These are phyloP conservation scores for Brachyptera risi DNA, from an alignment of 2,888 invertebrate genomes.

Conservation along the genomic window DNA sequence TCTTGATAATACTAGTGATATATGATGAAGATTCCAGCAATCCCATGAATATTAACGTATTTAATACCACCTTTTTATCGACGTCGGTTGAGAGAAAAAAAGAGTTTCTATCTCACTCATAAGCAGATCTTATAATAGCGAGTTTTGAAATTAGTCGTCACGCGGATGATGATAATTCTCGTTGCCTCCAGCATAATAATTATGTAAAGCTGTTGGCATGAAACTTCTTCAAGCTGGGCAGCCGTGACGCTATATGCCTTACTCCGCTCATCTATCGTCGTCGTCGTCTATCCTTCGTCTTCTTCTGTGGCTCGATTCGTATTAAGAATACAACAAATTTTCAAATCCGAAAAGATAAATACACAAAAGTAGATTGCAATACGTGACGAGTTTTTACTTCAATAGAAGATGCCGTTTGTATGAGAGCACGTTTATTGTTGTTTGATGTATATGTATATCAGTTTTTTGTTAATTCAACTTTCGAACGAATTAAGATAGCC, in stretches of 20 bases:
- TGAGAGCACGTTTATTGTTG: too few species aligned
- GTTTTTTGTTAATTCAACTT: too few species aligned
- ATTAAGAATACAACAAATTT: too few species aligned
- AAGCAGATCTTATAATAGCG: background rate
- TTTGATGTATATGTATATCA: too few species aligned
- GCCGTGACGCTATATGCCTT: background rate
- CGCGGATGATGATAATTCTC: constrained; percentile 11
- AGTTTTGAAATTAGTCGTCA: constrained; percentile 11
- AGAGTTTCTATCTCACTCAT: background rate
- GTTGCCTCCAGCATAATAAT: constrained; percentile 9
- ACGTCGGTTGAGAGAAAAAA: background rate
- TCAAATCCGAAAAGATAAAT: too few species aligned
- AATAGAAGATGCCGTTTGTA: too few species aligned
- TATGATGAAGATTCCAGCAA: constrained; percentile 2
- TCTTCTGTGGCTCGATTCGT: too few species aligned
- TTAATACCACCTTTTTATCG: constrained; percentile 10
- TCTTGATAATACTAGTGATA: constrained; percentile 4
- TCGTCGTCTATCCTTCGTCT: too few species aligned
- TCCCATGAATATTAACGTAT: constrained; percentile 6
- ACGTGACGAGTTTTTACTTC: too few species aligned
- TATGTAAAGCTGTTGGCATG: constrained; percentile 14
- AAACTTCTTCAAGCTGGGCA: background rate
- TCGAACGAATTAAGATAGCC: too few species aligned
- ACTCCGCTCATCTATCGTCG: too few species aligned
- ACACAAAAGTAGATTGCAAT: too few species aligned